Evolutionary conservation across 2,113 vertebrate species (phyloP).

Genomic region (Mesoclemmys tuberculata): DNA sequence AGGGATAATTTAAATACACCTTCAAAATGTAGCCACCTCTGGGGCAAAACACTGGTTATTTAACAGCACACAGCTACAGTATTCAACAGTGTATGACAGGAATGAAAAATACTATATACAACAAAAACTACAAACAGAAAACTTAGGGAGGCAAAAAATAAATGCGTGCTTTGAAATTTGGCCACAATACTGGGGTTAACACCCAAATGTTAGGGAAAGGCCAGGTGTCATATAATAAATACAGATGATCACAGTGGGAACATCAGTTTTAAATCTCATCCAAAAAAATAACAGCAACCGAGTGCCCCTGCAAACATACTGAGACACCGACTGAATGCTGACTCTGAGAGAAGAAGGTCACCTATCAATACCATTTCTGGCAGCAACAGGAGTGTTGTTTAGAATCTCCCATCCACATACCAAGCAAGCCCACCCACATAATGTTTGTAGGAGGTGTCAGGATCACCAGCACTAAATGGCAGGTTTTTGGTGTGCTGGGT

Average conservation of each 20-base stretch:
- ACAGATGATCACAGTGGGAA: not conserved
- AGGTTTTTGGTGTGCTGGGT: not conserved
- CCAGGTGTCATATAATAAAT: not conserved
- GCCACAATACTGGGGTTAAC: not conserved
- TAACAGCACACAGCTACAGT: not conserved
- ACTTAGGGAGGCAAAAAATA: not conserved
- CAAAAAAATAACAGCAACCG: not conserved
- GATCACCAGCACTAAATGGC: not conserved
- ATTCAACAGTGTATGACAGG: rapidly evolving
- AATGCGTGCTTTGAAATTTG: slow-evolving; percentile 15
- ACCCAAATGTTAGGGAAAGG: not conserved
- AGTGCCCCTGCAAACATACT: not conserved
- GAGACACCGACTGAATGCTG: not conserved
- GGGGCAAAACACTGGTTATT: not conserved
- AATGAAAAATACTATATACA: not conserved
- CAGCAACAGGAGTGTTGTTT: not conserved
- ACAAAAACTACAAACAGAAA: not conserved
- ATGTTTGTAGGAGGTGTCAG: not conserved
- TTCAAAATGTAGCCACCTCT: not conserved
- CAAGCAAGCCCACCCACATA: not conserved
- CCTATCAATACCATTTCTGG: not conserved
- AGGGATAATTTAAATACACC: not conserved
- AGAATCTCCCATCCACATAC: not conserved
- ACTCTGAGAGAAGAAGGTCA: not conserved
- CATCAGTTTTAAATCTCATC: slow-evolving; percentile 13